Evolutionary conservation across 2,888 invertebrate species (phyloP), one percentile per base, ranked within the genome.

Genomic region (Platerodrilus igneus): DNA sequence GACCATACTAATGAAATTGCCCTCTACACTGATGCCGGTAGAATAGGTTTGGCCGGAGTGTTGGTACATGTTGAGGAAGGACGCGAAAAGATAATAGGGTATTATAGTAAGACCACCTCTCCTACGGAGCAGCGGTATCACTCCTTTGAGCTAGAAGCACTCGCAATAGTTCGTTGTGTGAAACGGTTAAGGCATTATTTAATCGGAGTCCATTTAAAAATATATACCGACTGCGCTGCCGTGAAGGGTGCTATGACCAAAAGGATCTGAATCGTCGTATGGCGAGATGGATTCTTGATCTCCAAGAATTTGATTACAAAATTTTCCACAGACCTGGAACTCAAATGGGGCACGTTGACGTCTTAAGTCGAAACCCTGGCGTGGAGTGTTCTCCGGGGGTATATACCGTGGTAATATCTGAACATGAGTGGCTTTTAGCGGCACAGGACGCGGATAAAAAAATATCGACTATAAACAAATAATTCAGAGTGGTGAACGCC

Each of bases 61-160:
- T n/a, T 56, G 0, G 21, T 52, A 5, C 56, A 51, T 31, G 15
- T 29, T 7, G 16, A 22, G 2, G 37, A 32, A 0, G 13, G 17
- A 2, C 3, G 2, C 1, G 32, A 29, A 9, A 10, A 29, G 5
- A 45, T 30, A 2, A 32, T 62, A 1, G 41, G 50, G 0, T 59
- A 52, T 23, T 34, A 26, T 17, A 47, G 44, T 21, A 50, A 57
- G 36, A 50, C 53, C 18, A 60, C 56, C 4, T 59, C 58, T 0
- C 46, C 40, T 1, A 53, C 59, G 0, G 66, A 68, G 49, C 39
- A 50, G 6, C 56, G 51, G 13, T 66, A 63, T 36, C 58, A 59
- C 9, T 58, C 59, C 1, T 59, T 63, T 14, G 68, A 71, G 17
- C 36, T 65, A 13, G 69, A 66, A 42, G 57, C 56, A 0, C 42